Conservation (phyloP, 2,797 vertebrate genomes). For the Sphaeramia orbicularis region DNA sequence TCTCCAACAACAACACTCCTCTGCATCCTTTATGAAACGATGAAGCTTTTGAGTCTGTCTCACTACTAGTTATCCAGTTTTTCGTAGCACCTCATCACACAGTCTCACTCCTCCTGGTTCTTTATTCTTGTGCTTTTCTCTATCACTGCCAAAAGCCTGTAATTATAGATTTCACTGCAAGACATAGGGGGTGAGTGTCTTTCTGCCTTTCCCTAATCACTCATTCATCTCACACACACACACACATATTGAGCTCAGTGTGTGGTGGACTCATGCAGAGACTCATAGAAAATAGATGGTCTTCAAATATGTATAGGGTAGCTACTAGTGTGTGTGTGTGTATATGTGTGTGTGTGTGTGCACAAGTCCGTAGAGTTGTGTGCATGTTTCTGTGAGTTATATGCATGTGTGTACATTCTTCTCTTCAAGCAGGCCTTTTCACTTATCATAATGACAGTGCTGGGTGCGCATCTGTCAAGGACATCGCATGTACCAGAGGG, state of each 20-base stretch:
- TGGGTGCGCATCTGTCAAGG: slow-evolving; percentile 28
- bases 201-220: slow-evolving; percentile 53
- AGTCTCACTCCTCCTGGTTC: slow-evolving; percentile 21
- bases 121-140: slow-evolving; percentile 59
- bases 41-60: slow-evolving; percentile 39
- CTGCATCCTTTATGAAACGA: slow-evolving; percentile 50
- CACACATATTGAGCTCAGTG: slow-evolving; percentile 46
- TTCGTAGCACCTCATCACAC: slow-evolving; percentile 46
- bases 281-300: slow-evolving; percentile 59
- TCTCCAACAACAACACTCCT: slow-evolving; percentile 33
- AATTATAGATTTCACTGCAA: slow-evolving; percentile 59
- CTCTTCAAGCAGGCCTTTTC: slow-evolving; percentile 26
- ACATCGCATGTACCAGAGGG: slow-evolving; percentile 26
- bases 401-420: slow-evolving; percentile 1
- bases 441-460: slow-evolving; percentile 23
- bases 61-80: slow-evolving; percentile 33
- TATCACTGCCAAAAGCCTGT: slow-evolving; percentile 59
- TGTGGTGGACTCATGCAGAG: slow-evolving; percentile 59
- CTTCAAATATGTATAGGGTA: slow-evolving; percentile 60
- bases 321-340: slow-evolving; percentile 18
- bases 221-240: slow-evolving; percentile 59
- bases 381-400: slow-evolving; percentile 15
- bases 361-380: neutral
- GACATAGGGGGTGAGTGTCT: slow-evolving; percentile 53
- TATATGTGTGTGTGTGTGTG: slow-evolving; percentile 2